These are phyloP conservation scores for Carterocephalus palaemon DNA, from an alignment of 2,888 invertebrate genomes.

Conservation along the genomic window DNA sequence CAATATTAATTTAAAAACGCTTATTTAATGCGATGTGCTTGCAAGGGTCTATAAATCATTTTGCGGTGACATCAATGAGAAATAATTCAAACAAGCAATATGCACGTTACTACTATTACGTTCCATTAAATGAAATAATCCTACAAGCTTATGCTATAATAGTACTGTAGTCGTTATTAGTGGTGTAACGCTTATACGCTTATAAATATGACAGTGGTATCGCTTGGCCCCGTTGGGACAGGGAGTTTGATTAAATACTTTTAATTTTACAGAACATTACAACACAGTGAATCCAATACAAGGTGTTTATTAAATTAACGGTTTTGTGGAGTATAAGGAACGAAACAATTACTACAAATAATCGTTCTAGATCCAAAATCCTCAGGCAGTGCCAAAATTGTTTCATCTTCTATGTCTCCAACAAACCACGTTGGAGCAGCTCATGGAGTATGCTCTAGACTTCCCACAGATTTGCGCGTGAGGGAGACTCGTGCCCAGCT, in stretches of 20 bases:
- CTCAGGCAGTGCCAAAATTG: no score
- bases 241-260: no score
- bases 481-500: no score
- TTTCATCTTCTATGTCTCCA: no score
- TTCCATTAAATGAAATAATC: conserved; percentile 7
- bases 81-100: conserved; percentile 51
- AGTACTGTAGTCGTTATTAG: conserved; percentile 12
- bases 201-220: conserved; percentile 9
- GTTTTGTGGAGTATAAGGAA: no score
- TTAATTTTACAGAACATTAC: no score
- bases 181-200: conserved; percentile 20
- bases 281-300: not conserved
- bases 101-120: conserved; percentile 49
- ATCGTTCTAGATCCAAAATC: no score
- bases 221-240: conserved; percentile 14
- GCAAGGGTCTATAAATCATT: not conserved
- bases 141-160: conserved; percentile 20
- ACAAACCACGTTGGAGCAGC: no score
- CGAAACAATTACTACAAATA: no score
- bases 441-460: no score
- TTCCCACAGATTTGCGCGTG: no score
- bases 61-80: not conserved
- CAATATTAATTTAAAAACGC: no score
- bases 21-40: conserved; percentile 1
- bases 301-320: not conserved